Percentiles rank a stretch among this genome's conserved stretches.
phyloP scores from a whole-genome alignment of 2,113 vertebrate genomes.

The Saimiri boliviensis region DNA sequence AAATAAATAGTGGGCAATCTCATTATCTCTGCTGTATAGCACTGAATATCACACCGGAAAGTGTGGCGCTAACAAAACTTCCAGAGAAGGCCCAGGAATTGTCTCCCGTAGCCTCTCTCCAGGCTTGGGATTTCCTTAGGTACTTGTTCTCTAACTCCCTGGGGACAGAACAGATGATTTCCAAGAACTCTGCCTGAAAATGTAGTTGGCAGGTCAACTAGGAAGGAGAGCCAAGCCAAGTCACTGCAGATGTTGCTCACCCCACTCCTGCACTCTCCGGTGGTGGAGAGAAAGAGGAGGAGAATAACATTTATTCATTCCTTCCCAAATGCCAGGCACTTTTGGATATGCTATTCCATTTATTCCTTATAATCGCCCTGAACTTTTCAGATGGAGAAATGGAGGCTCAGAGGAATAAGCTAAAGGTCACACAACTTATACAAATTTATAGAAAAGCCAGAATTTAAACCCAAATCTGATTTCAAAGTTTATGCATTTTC shows the following conservation, averaged over 20 bases:
- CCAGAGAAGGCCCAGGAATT: background rate
- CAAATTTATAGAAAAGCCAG: background rate
- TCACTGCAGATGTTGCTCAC: background rate
- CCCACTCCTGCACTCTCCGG: background rate
- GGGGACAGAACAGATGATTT: background rate
- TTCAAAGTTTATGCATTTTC: background rate
- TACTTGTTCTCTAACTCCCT: background rate
- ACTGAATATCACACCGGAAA: background rate
- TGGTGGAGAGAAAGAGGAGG: background rate
- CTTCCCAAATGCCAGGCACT: background rate
- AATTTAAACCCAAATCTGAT: background rate
- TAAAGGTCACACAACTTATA: background rate
- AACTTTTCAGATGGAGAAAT: constrained; percentile 30
- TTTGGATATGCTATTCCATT: background rate
- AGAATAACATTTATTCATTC: background rate
- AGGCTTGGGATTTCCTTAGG: background rate
- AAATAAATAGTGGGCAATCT: background rate
- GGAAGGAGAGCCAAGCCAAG: background rate
- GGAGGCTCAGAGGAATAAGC: background rate
- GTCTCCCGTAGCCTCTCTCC: background rate
- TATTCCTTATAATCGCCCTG: background rate
- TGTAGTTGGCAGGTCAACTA: background rate
- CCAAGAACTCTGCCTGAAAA: background rate
- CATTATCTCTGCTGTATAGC: background rate
- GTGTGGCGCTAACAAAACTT: background rate